Evolutionary conservation across 64 coral and sea anemone species (phyloP).

Genomic region (Pocillopora damicornis): DNA sequence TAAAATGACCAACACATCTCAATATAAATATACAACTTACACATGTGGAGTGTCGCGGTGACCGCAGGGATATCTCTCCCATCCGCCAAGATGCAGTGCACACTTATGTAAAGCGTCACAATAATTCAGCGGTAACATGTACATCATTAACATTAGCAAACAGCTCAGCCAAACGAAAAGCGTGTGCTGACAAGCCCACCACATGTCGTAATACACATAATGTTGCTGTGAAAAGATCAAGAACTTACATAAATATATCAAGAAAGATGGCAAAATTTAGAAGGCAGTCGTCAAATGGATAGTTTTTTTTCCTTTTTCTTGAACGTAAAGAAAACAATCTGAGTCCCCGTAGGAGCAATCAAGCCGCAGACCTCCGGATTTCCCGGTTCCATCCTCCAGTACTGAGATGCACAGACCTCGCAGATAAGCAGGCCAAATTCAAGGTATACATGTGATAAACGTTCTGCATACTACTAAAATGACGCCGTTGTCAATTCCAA

Average conservation of each 20-base stretch:
- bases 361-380: too few relatives aligned
- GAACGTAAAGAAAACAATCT: too few relatives aligned
- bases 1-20: neutral
- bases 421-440: too few relatives aligned
- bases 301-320: too few relatives aligned
- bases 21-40: constrained; percentile 36
- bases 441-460: too few relatives aligned
- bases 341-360: too few relatives aligned
- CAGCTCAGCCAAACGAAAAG: constrained; percentile 94
- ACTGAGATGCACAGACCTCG: too few relatives aligned
- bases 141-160: constrained; percentile 93
- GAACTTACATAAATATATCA: neutral
- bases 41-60: constrained; percentile 84
- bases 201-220: constrained; percentile 94
- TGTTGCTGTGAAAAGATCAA: constrained; percentile 60
- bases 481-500: too few relatives aligned
- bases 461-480: too few relatives aligned
- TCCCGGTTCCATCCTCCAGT: too few relatives aligned
- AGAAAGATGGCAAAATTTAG: neutral
- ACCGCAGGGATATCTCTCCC: constrained; percentile 72
- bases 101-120: constrained; percentile 91
- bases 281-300: too few relatives aligned
- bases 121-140: constrained; percentile 79
- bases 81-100: constrained; percentile 87
- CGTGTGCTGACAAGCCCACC: constrained; percentile 95